Conservation (phyloP, 1,140 invertebrate genomes). For the Polypedilum pembai region DNA sequence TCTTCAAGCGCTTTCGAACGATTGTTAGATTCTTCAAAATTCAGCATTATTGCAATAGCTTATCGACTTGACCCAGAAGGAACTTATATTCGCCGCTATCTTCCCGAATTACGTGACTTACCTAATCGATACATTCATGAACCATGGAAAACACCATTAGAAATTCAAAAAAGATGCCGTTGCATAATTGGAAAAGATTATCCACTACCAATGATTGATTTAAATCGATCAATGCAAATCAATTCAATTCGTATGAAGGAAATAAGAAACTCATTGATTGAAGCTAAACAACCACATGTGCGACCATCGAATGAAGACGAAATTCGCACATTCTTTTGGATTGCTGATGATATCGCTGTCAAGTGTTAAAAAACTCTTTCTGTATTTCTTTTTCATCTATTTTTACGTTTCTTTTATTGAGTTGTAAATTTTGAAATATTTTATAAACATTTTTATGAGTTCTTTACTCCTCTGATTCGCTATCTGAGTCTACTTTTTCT, state of each 20-base stretch:
- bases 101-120: slow-evolving; percentile 58
- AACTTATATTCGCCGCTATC: slow-evolving; percentile 60
- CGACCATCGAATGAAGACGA: slow-evolving; percentile 55
- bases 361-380: background rate
- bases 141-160: slow-evolving; percentile 65
- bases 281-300: slow-evolving; percentile 52
- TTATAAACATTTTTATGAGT: no score
- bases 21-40: slow-evolving; percentile 54
- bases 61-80: slow-evolving; percentile 62
- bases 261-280: slow-evolving; percentile 41
- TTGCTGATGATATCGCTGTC: slow-evolving; percentile 41
- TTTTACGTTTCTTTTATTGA: no score
- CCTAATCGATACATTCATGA: slow-evolving; percentile 63
- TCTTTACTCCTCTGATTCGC: no score
- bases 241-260: slow-evolving; percentile 51
- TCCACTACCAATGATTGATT: slow-evolving; percentile 59
- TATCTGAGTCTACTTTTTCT: no score
- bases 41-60: slow-evolving; percentile 60
- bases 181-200: slow-evolving; percentile 67
- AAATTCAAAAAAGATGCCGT: slow-evolving; percentile 55
- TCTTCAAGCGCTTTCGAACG: slow-evolving; percentile 64
- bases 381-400: no score
- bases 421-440: no score
- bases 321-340: slow-evolving; percentile 55
- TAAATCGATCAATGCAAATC: slow-evolving; percentile 49